These are phyloP conservation scores for Falco punctatus DNA, from an alignment of 2,113 vertebrate genomes.

Conservation along the genomic window DNA sequence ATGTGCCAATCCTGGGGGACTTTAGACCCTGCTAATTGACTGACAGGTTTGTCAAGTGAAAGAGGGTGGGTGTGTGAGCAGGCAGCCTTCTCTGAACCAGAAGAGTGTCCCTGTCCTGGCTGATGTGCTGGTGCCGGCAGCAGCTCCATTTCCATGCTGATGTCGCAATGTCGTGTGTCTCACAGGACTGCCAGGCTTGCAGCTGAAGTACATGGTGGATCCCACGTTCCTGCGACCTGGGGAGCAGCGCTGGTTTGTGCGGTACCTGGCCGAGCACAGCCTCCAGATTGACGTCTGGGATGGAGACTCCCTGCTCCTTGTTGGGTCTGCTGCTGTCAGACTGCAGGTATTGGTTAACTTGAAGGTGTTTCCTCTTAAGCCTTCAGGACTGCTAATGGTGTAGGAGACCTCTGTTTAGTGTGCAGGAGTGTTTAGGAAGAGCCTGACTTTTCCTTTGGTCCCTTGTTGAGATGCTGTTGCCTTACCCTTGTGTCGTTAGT, in stretches of 20 bases:
- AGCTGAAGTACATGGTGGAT: constrained; percentile 86
- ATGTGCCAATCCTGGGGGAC: neutral
- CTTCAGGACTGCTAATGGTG: fast-evolving
- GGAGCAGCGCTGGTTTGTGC: constrained; percentile 85
- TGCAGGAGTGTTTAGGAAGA: neutral
- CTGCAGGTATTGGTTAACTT: constrained; percentile 81
- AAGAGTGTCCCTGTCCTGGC: fast-evolving
- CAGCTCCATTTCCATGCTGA: fast-evolving
- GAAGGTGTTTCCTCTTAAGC: neutral
- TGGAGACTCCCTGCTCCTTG: constrained; percentile 88
- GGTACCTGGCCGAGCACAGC: constrained; percentile 85
- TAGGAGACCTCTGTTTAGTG: fast-evolving
- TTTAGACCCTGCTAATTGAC: neutral
- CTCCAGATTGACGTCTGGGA: constrained; percentile 95
- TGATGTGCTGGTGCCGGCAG: fast-evolving
- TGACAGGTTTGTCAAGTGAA: neutral
- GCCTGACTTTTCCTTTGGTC: neutral
- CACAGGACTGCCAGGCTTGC: constrained; percentile 83
- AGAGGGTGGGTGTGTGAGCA: fast-evolving
- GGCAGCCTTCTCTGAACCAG: neutral
- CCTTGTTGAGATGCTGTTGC: neutral
- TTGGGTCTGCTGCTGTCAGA: constrained; percentile 86
- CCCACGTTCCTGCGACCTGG: constrained; percentile 78
- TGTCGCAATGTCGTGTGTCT: neutral
- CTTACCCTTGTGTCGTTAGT: neutral